Evolutionary conservation across 2,888 invertebrate species (phyloP), one percentile per base, ranked within the genome.

Genomic region (Augiades crinisus): DNA sequence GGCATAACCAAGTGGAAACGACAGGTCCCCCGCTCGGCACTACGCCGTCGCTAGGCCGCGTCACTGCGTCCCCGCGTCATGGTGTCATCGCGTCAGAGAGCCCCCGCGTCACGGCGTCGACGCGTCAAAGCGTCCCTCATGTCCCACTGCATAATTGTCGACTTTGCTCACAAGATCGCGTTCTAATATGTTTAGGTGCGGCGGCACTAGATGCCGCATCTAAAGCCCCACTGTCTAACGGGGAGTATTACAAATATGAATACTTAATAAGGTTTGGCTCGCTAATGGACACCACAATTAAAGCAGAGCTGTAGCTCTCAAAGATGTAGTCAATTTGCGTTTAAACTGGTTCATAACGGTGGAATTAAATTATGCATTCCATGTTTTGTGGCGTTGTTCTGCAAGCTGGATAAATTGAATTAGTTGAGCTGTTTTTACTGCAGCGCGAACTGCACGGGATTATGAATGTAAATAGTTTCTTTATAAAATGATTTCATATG

Each of bases 1-100:
- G 87, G 83, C 84, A 87, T 85, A 86, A 82, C 84, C 84, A 82
- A 87, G 87, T 88, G 86, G 85, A 88, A 88, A 72, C 71, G 78
- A 75, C 74, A 75, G 75, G 73, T 69, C 54, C 44, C 58, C 55
- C 43, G 1, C 24, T 19, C 19, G 41, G 41, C 57, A 53, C 50
- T 43, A 68, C 65, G 60, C 60, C 59, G 61, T 37, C 60, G 61
- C 54, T 53, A 31, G 58, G 53, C 37, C 47, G 52, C 36, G 47
- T 37, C 37, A 41, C 34, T 8, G 33, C 22, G 33, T 50, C 38
- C 56, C 27, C 40, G 37, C 30, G 41, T 27, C 16, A 16, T 7
- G 38, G 21, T 13, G 46, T 24, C 30, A 40, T 14, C 17, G 27
- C 21, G 47, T 31, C 47, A 45, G 13, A 3, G 13, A 7, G 31